Conservation (phyloP, 2,113 vertebrate genomes). For the Paraplagusia blochii region DNA sequence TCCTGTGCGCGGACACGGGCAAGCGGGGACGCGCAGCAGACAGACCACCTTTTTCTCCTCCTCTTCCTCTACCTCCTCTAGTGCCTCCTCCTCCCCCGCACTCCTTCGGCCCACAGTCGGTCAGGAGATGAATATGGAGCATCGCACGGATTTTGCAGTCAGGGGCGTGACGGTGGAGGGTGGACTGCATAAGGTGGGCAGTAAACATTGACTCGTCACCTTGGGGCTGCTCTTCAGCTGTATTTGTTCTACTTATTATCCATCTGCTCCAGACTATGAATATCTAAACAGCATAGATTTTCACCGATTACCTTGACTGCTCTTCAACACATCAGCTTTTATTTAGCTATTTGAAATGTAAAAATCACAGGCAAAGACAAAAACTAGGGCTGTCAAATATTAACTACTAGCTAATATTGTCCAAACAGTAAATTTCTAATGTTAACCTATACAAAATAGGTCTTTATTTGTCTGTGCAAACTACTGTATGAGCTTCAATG, state of each 20-base stretch:
- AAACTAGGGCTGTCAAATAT: no score
- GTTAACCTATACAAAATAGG: no score
- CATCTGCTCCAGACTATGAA: slow-evolving; percentile 37
- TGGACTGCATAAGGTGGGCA: slow-evolving; percentile 41
- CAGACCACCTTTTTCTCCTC: slow-evolving; percentile 55
- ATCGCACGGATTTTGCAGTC: slow-evolving; percentile 54
- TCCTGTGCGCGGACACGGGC: slow-evolving; percentile 48
- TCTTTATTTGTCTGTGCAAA: no score
- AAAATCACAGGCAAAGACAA: no score
- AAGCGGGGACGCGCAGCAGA: slow-evolving; percentile 70
- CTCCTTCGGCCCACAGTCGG: slow-evolving; percentile 27
- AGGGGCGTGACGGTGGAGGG: slow-evolving; percentile 43
- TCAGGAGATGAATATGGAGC: slow-evolving; percentile 24
- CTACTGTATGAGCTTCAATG: no score
- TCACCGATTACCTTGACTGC: no score
- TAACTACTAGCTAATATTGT: no score
- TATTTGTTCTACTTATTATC: slow-evolving; percentile 45
- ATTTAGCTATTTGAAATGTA: no score
- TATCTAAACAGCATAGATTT: slow-evolving; percentile 19
- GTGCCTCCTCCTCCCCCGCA: slow-evolving; percentile 21
- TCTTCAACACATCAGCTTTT: no score
- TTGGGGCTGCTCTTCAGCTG: slow-evolving; percentile 37
- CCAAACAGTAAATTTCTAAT: no score
- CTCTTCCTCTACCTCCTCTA: slow-evolving; percentile 52
- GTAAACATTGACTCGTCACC: slow-evolving; percentile 50